These are phyloP conservation scores for Meloidogyne floridensis DNA, from an alignment of 1,140 invertebrate genomes.

Conservation along the genomic window DNA sequence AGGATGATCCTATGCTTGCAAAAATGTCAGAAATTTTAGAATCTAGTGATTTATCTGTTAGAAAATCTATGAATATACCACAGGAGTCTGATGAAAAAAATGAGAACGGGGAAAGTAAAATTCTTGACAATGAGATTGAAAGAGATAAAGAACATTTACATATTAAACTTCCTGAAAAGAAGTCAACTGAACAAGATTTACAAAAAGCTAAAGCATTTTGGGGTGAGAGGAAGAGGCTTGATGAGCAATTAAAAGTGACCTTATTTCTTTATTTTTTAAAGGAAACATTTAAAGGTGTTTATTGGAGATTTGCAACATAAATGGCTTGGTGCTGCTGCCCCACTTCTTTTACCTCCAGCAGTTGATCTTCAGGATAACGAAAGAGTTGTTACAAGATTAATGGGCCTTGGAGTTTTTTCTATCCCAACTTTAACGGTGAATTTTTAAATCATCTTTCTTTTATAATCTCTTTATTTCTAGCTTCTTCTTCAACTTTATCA, in stretches of 20 bases:
- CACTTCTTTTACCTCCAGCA: conserved; percentile 22
- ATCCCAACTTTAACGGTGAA: neutral
- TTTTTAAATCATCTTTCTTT: neutral
- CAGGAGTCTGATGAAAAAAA: neutral
- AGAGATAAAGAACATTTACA: neutral
- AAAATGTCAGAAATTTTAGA: conserved; percentile 35
- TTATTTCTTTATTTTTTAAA: neutral
- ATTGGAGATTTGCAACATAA: neutral
- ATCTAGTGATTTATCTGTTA: conserved; percentile 30
- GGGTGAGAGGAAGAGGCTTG: conserved; percentile 22
- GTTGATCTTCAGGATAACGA: neutral
- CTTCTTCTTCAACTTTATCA: neutral
- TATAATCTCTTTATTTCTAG: neutral
- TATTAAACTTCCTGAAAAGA: neutral
- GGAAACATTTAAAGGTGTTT: neutral
- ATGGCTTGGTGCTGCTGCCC: conserved; percentile 12
- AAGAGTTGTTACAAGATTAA: neutral
- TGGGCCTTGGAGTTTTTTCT: neutral
- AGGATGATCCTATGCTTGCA: conserved; percentile 30
- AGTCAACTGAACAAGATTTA: neutral
- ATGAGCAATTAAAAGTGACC: conserved; percentile 22
- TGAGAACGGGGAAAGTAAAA: neutral
- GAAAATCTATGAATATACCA: neutral
- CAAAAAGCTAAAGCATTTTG: conserved; percentile 24
- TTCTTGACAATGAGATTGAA: neutral